A percentile compares a stretch with the other conserved stretches of the same genome.
phyloP scores from a whole-genome alignment of 2,797 vertebrate species.

The Coregonus suidteri region DNA sequence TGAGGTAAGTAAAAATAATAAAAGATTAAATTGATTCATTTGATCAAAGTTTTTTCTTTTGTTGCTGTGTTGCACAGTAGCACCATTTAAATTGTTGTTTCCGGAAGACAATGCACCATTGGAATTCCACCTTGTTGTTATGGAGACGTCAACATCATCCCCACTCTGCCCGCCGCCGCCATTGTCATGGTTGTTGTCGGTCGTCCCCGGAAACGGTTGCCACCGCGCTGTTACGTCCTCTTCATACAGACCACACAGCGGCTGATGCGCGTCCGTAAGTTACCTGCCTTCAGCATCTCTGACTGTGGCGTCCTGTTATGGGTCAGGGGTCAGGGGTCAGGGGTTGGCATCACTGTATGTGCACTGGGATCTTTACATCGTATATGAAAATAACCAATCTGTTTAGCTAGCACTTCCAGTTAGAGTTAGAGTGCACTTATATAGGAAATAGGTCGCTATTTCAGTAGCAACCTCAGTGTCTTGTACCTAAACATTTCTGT shows the following conservation, averaged over 20 bases:
- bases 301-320: slow-evolving; percentile 90
- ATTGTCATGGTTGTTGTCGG: slow-evolving; percentile 35
- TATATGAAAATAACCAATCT: background rate
- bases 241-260: slow-evolving; percentile 99
- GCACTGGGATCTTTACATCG: background rate
- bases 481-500: no score
- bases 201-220: slow-evolving; percentile 37
- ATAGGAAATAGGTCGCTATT: no score
- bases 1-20: slow-evolving; percentile 55
- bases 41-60: slow-evolving; percentile 61
- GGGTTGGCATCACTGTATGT: background rate
- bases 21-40: slow-evolving; percentile 69
- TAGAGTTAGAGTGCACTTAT: no score
- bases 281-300: slow-evolving; percentile 96
- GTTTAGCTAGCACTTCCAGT: background rate
- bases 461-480: no score
- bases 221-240: slow-evolving; percentile 87
- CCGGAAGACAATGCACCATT: slow-evolving; percentile 81
- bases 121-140: slow-evolving; percentile 73
- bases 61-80: slow-evolving; percentile 91
- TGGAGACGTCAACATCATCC: slow-evolving; percentile 11
- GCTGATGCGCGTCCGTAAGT: slow-evolving; percentile 90
- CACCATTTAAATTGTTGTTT: slow-evolving; percentile 85
- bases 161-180: background rate
- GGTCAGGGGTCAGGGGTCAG: background rate